Percentiles rank a stretch among this genome's conserved stretches.
Evolutionary conservation across 2,113 vertebrate species (phyloP).

Genomic region (Helogale parvula): DNA sequence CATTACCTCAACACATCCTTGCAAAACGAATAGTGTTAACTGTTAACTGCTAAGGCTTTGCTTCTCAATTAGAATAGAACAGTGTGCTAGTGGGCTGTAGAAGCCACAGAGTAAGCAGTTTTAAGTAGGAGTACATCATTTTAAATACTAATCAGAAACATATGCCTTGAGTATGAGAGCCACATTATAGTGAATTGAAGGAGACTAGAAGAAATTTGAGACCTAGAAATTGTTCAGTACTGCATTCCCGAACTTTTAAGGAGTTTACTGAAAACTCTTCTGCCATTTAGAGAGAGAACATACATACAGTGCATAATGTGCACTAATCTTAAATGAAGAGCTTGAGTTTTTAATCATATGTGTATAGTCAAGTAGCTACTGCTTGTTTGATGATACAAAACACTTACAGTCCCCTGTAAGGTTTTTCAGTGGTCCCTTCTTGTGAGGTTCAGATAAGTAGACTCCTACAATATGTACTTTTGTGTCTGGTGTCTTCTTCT

Average conservation of each 20-base stretch:
- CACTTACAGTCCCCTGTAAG: not conserved
- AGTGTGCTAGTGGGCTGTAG: not conserved
- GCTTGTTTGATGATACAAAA: not conserved
- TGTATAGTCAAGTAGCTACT: not conserved
- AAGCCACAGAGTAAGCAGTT: not conserved
- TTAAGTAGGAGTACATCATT: not conserved
- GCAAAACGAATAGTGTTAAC: not conserved
- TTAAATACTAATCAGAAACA: constrained; percentile 14
- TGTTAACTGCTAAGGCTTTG: not conserved
- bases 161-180: not conserved
- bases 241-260: not conserved
- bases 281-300: not conserved
- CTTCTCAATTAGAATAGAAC: not conserved
- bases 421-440: not conserved
- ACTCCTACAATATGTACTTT: not conserved
- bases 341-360: not conserved
- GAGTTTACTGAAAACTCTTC: not conserved
- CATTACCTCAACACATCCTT: not conserved
- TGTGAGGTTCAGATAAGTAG: not conserved
- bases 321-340: constrained; percentile 23
- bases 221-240: not conserved
- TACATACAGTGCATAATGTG: not conserved
- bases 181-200: not conserved
- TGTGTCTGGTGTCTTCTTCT: not conserved
- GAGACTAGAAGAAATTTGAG: not conserved